Conservation (phyloP, 53 echinoderm and acorn worm species). For the Apostichopus leukothele region DNA sequence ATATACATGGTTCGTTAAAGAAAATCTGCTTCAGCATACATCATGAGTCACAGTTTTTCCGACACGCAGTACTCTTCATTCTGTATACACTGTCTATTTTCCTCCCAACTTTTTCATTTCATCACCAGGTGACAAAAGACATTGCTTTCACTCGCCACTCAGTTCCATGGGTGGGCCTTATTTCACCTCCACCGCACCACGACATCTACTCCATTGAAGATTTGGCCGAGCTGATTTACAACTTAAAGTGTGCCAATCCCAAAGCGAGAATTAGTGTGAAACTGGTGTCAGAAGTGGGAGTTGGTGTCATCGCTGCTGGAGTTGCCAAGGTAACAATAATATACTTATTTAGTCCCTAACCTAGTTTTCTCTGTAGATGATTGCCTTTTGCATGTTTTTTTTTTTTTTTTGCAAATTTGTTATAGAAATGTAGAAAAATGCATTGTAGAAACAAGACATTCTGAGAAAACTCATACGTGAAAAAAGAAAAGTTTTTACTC, state of each 20-base stretch:
- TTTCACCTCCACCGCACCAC: slow-evolving; percentile 98
- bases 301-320: slow-evolving; percentile 94
- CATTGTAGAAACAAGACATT: too few relatives aligned
- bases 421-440: too few relatives aligned
- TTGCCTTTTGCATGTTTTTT: too few relatives aligned
- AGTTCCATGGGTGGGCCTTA: slow-evolving; percentile 93
- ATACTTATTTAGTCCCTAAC: too few relatives aligned
- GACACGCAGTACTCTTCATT: too few relatives aligned
- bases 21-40: too few relatives aligned
- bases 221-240: slow-evolving; percentile 93
- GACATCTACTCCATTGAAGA: slow-evolving; percentile 99
- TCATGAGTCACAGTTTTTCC: too few relatives aligned
- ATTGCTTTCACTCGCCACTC: slow-evolving; percentile 89
- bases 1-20: too few relatives aligned
- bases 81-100: neutral
- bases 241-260: slow-evolving; percentile 96
- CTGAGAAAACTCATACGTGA: too few relatives aligned
- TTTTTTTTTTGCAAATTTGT: too few relatives aligned
- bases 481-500: too few relatives aligned
- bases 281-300: slow-evolving; percentile 98
- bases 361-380: too few relatives aligned
- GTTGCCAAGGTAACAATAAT: slow-evolving; percentile 82
- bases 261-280: slow-evolving; percentile 97
- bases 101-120: neutral
- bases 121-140: slow-evolving; percentile 69